Percentiles rank a stretch among this genome's conserved stretches.
Evolutionary conservation across 2,888 invertebrate species (phyloP).

Genomic region (Nomada ferruginata): DNA sequence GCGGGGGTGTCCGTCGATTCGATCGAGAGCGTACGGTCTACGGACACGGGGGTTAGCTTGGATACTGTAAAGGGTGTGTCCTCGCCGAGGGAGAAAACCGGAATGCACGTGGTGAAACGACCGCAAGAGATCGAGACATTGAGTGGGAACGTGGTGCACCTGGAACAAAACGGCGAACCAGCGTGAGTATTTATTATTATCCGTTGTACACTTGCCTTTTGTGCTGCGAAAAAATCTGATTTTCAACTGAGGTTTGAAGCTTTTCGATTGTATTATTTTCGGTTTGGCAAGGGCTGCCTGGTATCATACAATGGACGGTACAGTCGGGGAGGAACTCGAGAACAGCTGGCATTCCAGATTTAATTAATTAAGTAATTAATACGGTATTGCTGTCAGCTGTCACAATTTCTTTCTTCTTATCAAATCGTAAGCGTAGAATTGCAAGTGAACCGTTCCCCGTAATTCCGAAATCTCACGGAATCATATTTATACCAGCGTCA

Average conservation of each 20-base stretch:
- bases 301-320: too few species aligned
- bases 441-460: neutral
- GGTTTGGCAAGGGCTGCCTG: too few species aligned
- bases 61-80: conserved; percentile 81
- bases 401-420: neutral
- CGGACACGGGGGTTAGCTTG: conserved; percentile 82
- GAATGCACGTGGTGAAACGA: conserved; percentile 79
- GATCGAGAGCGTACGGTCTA: conserved; percentile 77
- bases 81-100: conserved; percentile 81
- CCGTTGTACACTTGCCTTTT: neutral
- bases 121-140: conserved; percentile 82
- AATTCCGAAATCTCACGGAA: conserved; percentile 18
- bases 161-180: conserved; percentile 78
- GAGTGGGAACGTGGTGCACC: conserved; percentile 80
- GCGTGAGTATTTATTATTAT: conserved; percentile 71
- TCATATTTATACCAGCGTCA: conserved; percentile 18
- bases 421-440: neutral
- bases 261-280: too few species aligned
- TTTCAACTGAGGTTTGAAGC: too few species aligned
- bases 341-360: too few species aligned
- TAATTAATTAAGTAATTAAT: too few species aligned
- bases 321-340: too few species aligned
- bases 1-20: conserved; percentile 77
- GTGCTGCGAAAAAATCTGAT: neutral
- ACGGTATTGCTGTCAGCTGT: too few species aligned